Percentiles rank a stretch among this genome's conserved stretches.
These are phyloP conservation scores for Zaprionus camerounensis DNA, from an alignment of 1,140 invertebrate species.

Conservation along the genomic window DNA sequence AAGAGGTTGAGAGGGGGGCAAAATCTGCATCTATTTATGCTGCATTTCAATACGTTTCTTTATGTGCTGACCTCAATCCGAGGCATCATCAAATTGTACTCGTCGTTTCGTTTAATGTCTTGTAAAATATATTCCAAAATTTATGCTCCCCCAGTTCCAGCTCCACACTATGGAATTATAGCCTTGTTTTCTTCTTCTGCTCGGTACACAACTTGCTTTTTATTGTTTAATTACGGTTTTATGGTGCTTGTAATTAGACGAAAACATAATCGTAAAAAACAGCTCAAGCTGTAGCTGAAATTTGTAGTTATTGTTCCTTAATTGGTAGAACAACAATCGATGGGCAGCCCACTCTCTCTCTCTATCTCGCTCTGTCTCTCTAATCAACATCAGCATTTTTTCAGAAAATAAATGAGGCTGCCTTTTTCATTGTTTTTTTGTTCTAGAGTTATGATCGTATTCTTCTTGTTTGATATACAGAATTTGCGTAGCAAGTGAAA, in stretches of 20 bases:
- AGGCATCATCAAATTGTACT: slow-evolving; percentile 50
- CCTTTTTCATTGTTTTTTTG: neutral
- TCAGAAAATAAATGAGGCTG: neutral
- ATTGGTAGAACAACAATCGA: slow-evolving; percentile 24
- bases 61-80: slow-evolving; percentile 62
- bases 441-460: neutral
- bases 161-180: slow-evolving; percentile 58
- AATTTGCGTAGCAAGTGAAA: neutral
- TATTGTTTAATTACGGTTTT: slow-evolving; percentile 71
- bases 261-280: slow-evolving; percentile 59
- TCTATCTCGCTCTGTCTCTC: too few relatives aligned
- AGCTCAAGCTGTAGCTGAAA: slow-evolving; percentile 34
- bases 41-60: slow-evolving; percentile 33
- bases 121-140: slow-evolving; percentile 54
- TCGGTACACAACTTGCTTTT: slow-evolving; percentile 30
- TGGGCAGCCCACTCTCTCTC: neutral
- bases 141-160: slow-evolving; percentile 49
- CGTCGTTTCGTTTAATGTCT: slow-evolving; percentile 46
- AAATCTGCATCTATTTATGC: slow-evolving; percentile 27
- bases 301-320: slow-evolving; percentile 30
- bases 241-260: slow-evolving; percentile 66
- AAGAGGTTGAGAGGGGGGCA: neutral
- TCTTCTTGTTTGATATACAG: neutral
- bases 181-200: slow-evolving; percentile 55
- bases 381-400: neutral